Base-by-base conservation (phyloP, 2,113 vertebrate species). In the Arenaria interpres region DNA sequence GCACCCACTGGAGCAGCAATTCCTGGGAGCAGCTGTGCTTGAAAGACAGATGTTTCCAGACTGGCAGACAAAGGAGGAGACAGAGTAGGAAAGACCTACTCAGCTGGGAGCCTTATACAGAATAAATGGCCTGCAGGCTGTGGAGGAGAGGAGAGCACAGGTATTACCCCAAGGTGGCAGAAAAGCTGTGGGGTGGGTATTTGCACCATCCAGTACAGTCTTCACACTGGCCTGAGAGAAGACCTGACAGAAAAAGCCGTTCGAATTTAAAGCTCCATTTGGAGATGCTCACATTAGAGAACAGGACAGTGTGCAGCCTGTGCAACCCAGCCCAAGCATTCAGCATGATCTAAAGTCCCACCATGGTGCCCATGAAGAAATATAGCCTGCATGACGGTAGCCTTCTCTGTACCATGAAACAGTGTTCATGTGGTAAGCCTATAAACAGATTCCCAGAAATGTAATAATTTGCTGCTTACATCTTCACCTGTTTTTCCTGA, bases 381-480 rank as follows among this genome's bases (percentile, higher is more conserved):
- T 21, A 12, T 4, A 77, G 9, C 24, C 27, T 48, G 21, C 23
- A 9, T 0, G 0, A 39, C 45, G 28, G 17, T 4, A 30, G 24
- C n/a, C 6, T 66, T 32, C 54, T 81, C 41, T 81, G 37, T 13
- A 11, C 32, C 18, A 3, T 17, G 17, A 79, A 13, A 27, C 5
- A 32, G 19, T 9, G 25, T 21, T 57, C 39, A 19, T 20, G 6
- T 22, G 23, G n/a, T 56, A 72, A 85, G 7, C 20, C 39, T 45
- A 39, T 24, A 68, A 43, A 28, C 5, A 76, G 15, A 23, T 37
- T 66, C 14, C 14, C 57, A 46, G 8, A 28, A 90, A 41, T 1
- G 1, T 2, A 17, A 7, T 57, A 74, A 39, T 17, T 45, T 79
- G 15, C 18, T 72, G 32, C 14, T 85, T 39, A 16, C 3, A 25